phyloP scores from a whole-genome alignment of 2,113 vertebrate species.

The Mirounga angustirostris region DNA sequence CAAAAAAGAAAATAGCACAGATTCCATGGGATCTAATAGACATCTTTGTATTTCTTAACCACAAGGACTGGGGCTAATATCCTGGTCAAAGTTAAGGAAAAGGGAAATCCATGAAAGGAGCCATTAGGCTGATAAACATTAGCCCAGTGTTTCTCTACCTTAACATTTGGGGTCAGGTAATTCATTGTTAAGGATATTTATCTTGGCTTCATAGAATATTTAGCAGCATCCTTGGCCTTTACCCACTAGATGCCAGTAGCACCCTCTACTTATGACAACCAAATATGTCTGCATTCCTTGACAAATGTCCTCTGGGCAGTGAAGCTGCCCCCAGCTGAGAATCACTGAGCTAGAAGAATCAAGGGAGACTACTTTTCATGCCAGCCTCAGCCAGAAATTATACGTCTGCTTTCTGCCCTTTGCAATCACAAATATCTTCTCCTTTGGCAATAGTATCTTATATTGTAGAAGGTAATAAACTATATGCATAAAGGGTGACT shows the following conservation, averaged over 20 bases:
- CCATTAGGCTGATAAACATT: background rate
- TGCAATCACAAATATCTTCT: background rate
- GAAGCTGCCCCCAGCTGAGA: background rate
- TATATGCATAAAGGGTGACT: background rate
- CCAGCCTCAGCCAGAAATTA: background rate
- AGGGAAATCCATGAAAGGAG: background rate
- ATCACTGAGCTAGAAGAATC: background rate
- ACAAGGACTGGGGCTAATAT: background rate
- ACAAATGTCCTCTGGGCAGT: rapidly evolving
- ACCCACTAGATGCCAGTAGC: background rate
- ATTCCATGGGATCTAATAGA: background rate
- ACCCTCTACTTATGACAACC: background rate
- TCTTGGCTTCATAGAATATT: background rate
- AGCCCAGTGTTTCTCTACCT: background rate
- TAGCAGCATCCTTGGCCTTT: background rate
- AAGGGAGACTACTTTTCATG: background rate
- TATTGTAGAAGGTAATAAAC: background rate
- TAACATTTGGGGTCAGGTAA: background rate
- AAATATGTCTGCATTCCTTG: background rate
- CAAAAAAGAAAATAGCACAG: background rate
- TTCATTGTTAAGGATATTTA: background rate
- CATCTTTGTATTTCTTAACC: background rate
- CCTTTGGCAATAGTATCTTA: background rate
- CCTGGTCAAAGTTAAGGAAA: background rate
- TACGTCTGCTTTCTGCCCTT: background rate